These are phyloP conservation scores for Tenthredo mesomela DNA, from an alignment of 2,888 invertebrate genomes.

Conservation along the genomic window DNA sequence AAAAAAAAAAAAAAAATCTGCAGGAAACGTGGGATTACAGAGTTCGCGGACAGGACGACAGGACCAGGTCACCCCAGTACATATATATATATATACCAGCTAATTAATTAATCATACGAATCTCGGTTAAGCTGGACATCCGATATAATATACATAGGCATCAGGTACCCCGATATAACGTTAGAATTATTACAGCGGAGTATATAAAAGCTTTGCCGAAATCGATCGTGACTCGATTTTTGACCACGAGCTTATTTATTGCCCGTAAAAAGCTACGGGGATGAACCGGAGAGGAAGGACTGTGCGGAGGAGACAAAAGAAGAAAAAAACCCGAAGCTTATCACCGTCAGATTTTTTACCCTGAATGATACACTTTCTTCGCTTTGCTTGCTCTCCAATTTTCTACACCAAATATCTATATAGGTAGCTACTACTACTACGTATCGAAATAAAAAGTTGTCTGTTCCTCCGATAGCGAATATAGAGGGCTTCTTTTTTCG, in stretches of 20 bases:
- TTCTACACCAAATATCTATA: not conserved
- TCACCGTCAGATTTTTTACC: not conserved
- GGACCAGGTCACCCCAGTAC: not conserved
- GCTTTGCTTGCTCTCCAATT: not conserved
- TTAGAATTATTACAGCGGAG: not conserved
- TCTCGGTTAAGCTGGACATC: constrained; percentile 22
- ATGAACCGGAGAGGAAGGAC: not conserved
- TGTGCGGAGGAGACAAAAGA: not conserved
- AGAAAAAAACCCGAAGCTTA: not conserved
- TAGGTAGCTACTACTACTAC: too few species aligned
- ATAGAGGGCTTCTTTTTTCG: too few species aligned
- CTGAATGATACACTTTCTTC: not conserved
- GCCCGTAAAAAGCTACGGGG: not conserved
- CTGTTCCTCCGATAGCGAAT: too few species aligned
- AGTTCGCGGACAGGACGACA: constrained; percentile 22
- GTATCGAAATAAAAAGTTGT: not conserved
- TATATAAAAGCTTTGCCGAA: not conserved
- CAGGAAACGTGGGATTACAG: constrained; percentile 39
- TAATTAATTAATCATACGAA: constrained; percentile 53
- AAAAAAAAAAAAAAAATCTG: not conserved
- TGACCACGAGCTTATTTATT: not conserved
- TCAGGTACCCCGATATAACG: not conserved
- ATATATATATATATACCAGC: not conserved
- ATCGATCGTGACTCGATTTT: constrained; percentile 23
- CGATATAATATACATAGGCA: not conserved